Percentiles rank a stretch among this genome's conserved stretches.
Evolutionary conservation across 1,140 invertebrate species (phyloP).

Genomic region (Melitaea cinxia): DNA sequence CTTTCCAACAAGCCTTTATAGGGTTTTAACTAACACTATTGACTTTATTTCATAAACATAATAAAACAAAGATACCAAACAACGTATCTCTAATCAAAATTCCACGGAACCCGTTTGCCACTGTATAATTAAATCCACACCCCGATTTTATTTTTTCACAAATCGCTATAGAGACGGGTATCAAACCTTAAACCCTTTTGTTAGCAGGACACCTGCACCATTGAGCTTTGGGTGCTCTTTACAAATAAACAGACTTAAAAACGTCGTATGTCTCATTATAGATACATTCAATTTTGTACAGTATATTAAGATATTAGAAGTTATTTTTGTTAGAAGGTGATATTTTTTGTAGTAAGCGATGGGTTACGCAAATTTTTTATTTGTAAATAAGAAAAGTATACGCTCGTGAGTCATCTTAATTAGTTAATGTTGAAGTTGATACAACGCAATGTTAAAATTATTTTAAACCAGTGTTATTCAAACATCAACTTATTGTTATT

Average conservation of each 20-base stretch:
- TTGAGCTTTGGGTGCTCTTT: conserved; percentile 71
- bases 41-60: neutral
- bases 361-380: conserved; percentile 33
- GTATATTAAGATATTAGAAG: neutral
- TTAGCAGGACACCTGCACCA: conserved; percentile 69
- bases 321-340: neutral
- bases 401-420: conserved; percentile 31
- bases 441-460: no score
- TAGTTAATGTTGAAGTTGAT: neutral
- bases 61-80: neutral
- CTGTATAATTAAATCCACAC: conserved; percentile 50
- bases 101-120: conserved; percentile 41
- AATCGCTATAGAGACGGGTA: conserved; percentile 64
- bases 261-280: conserved; percentile 21
- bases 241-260: conserved; percentile 54
- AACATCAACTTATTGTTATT: no score
- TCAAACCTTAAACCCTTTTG: conserved; percentile 72
- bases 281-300: neutral
- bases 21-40: no score
- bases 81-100: conserved; percentile 28
- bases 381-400: conserved; percentile 12
- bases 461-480: neutral
- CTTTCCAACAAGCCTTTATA: no score
- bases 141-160: conserved; percentile 54
- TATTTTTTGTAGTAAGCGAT: conserved; percentile 14